Conservation (phyloP, 2,113 vertebrate genomes). For the Sigmodon hispidus region DNA sequence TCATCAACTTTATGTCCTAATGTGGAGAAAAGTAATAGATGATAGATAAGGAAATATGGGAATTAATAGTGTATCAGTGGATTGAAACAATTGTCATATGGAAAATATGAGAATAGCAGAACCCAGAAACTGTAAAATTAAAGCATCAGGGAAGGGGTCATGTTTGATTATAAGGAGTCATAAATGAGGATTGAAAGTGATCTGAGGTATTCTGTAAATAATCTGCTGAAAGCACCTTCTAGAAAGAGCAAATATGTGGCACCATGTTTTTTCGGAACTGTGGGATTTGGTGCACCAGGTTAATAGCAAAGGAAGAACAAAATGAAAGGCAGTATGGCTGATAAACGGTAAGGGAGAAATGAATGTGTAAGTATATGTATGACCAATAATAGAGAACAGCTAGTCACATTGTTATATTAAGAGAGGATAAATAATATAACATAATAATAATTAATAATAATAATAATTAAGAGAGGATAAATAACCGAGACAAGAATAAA, state of each 20-base stretch:
- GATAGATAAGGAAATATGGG: background rate
- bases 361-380: background rate
- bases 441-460: too few species aligned
- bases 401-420: background rate
- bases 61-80: background rate
- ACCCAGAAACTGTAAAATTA: background rate
- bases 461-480: background rate
- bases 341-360: background rate
- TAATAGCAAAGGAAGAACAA: background rate
- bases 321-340: background rate
- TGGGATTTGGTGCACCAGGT: background rate
- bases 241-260: background rate
- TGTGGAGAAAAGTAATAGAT: background rate
- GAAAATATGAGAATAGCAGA: background rate
- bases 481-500: background rate
- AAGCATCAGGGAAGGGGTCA: background rate
- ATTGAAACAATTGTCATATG: background rate
- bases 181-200: background rate
- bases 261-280: background rate
- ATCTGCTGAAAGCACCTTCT: background rate
- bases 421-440: background rate
- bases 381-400: background rate
- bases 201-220: background rate
- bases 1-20: background rate
- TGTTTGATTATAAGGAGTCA: background rate